Evolutionary conservation across 2,797 vertebrate genomes (phyloP).

Genomic region (Astyanax mexicanus): DNA sequence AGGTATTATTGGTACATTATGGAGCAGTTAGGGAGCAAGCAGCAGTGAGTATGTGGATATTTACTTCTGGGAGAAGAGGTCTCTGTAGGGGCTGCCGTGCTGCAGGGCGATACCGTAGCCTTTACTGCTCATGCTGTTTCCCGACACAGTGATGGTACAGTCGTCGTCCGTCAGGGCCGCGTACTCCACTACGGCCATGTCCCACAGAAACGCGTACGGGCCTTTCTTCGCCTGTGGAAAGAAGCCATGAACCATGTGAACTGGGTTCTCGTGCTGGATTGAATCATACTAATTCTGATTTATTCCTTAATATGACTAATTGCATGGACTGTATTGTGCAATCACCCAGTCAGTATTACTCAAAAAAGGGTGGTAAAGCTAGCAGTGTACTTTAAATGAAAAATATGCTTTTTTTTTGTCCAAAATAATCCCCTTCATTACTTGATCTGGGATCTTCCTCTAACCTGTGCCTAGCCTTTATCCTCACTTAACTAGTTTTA

Average conservation of each 20-base stretch:
- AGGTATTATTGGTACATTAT: neutral
- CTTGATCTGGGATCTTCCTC: too few relatives aligned
- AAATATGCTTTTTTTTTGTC: too few relatives aligned
- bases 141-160: constrained; percentile 84
- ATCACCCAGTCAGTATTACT: too few relatives aligned
- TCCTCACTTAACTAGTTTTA: too few relatives aligned
- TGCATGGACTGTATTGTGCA: too few relatives aligned
- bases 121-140: constrained; percentile 89
- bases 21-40: neutral
- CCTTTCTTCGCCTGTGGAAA: constrained; percentile 83
- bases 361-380: too few relatives aligned
- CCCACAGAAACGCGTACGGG: constrained; percentile 89
- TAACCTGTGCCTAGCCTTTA: too few relatives aligned
- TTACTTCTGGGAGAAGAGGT: constrained; percentile 90
- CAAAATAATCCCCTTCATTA: too few relatives aligned
- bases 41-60: neutral
- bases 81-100: constrained; percentile 88
- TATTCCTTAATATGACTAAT: too few relatives aligned
- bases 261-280: neutral
- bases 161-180: constrained; percentile 87
- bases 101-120: constrained; percentile 88
- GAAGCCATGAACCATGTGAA: neutral
- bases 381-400: too few relatives aligned
- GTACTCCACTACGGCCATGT: constrained; percentile 87
- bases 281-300: neutral